Conservation (phyloP, 2,797 vertebrate genomes). For the Sebastes reedi region DNA sequence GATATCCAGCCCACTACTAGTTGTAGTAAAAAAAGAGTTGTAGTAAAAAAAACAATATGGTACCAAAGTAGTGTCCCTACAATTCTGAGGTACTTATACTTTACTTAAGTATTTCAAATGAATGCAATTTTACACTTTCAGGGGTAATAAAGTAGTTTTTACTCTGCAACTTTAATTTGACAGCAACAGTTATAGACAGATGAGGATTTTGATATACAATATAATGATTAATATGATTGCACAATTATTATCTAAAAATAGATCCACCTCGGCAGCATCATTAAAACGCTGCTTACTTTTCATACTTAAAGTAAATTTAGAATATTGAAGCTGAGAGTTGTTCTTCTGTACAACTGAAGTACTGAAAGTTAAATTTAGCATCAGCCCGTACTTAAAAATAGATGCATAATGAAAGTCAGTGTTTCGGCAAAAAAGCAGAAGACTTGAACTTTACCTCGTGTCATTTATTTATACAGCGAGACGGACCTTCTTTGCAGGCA, state of each 20-base stretch:
- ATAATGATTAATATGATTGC: no score
- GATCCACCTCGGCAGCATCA: not conserved
- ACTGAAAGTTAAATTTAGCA: constrained; percentile 57
- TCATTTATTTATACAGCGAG: constrained; percentile 71
- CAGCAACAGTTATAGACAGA: not conserved
- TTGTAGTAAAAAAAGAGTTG: no score
- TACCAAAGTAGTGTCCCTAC: not conserved
- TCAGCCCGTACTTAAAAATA: constrained; percentile 57
- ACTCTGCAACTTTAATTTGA: not conserved
- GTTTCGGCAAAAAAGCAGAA: constrained; percentile 49
- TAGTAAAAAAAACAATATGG: not conserved
- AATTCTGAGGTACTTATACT: not conserved
- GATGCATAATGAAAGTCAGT: constrained; percentile 50
- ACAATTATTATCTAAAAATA: not conserved
- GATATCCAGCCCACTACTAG: not conserved
- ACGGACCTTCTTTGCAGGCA: constrained; percentile 53
- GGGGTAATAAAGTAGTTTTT: not conserved
- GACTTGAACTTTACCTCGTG: constrained; percentile 64
- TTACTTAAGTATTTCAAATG: not conserved
- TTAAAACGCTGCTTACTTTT: constrained; percentile 7
- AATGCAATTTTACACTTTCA: not conserved
- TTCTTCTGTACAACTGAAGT: constrained; percentile 17
- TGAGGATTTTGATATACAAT: not conserved
- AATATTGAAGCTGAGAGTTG: constrained; percentile 4
- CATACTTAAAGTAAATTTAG: not conserved